Percentiles rank a stretch among this genome's conserved stretches.
Evolutionary conservation across 2,888 invertebrate species (phyloP).

Genomic region (Pheosia gnoma): DNA sequence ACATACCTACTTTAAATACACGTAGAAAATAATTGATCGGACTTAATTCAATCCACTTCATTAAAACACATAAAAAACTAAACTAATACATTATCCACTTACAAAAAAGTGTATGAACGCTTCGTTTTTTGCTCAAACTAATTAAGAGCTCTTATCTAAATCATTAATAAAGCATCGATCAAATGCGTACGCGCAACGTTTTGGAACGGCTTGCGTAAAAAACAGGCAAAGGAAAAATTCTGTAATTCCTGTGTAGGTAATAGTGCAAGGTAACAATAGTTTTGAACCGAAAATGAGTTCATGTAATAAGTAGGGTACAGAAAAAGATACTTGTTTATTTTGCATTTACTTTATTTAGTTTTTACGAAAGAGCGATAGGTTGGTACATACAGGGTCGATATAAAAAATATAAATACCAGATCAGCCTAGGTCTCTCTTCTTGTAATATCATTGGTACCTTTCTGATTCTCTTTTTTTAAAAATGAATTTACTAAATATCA

Average conservation of each 20-base stretch:
- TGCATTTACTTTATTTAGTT: no score
- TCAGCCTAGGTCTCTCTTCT: no score
- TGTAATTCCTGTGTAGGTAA: slow-evolving; percentile 27
- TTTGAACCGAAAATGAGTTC: slow-evolving; percentile 21
- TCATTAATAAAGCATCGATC: slow-evolving; percentile 19
- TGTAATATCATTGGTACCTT: no score
- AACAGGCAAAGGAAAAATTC: slow-evolving; percentile 29
- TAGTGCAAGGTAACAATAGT: slow-evolving; percentile 32
- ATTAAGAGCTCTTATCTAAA: slow-evolving; percentile 24
- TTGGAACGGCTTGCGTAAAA: slow-evolving; percentile 23
- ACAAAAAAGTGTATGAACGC: slow-evolving; percentile 1
- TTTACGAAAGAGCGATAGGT: no score
- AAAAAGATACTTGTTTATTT: not conserved
- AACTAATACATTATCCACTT: slow-evolving; percentile 1
- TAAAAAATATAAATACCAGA: no score
- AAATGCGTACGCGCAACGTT: slow-evolving; percentile 30
- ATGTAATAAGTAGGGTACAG: not conserved
- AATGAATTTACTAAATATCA: no score
- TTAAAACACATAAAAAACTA: slow-evolving; percentile 7
- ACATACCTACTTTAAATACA: not conserved
- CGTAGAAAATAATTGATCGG: not conserved
- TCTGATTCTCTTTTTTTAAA: not conserved
- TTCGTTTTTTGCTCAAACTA: slow-evolving; percentile 10
- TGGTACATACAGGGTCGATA: no score
- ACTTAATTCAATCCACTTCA: slow-evolving; percentile 5